phyloP scores from a whole-genome alignment of 2,888 invertebrate species.

The Emmelina monodactyla region DNA sequence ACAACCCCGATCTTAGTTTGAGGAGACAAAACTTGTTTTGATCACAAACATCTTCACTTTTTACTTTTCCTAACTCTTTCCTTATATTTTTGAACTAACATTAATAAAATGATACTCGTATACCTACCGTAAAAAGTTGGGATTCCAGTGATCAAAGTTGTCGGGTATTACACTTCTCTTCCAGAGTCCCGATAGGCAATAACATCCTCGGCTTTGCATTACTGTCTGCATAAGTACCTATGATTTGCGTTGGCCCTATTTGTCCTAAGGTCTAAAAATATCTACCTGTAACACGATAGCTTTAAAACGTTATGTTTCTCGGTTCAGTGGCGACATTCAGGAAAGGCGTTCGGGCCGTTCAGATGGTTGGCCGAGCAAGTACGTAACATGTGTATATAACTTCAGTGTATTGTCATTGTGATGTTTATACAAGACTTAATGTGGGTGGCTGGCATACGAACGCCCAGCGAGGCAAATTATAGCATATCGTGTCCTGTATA shows the following conservation, averaged over 20 bases:
- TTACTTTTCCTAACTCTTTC: conserved; percentile 9
- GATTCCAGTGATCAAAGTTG: conserved; percentile 8
- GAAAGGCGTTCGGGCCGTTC: conserved; percentile 99
- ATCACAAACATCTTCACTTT: conserved; percentile 1
- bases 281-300: conserved; percentile 15
- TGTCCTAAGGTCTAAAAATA: not conserved
- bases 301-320: conserved; percentile 54
- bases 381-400: conserved; percentile 71
- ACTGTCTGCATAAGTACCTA: conserved; percentile 36
- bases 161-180: conserved; percentile 16
- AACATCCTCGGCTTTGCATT: conserved; percentile 43
- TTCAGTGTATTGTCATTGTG: conserved; percentile 59
- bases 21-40: too few relatives aligned
- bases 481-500: conserved; percentile 55
- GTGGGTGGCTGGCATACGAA: conserved; percentile 23
- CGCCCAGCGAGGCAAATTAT: conserved; percentile 32
- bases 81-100: too few relatives aligned
- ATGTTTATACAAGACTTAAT: conserved; percentile 36
- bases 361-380: conserved; percentile 98
- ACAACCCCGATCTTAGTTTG: conserved; percentile 19
- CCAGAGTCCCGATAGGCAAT: conserved; percentile 18
- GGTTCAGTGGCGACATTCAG: conserved; percentile 98
- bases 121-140: conserved; percentile 11
- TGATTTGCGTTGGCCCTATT: conserved; percentile 29
- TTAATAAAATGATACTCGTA: too few relatives aligned